Conservation (phyloP, 23 tunicate genomes). For the Oikopleura dioica region DNA sequence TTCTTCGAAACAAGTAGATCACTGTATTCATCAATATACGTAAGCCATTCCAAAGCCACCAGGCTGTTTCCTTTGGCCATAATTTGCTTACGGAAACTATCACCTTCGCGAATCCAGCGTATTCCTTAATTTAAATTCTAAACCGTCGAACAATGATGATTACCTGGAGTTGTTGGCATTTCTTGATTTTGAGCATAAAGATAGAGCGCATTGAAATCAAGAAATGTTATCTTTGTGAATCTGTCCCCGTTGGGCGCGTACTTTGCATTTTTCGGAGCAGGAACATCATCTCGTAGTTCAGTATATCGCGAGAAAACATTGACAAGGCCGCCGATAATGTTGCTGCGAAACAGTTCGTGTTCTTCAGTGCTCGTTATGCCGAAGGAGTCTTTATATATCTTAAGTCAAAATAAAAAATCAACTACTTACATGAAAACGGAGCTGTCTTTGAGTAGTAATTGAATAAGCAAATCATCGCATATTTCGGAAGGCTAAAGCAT, state of each 20-base stretch:
- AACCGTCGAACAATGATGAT: neutral
- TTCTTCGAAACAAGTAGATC: neutral
- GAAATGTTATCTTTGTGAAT: neutral
- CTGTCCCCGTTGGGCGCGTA: neutral
- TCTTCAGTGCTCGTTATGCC: neutral
- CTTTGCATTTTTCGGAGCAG: neutral
- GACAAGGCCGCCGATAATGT: neutral
- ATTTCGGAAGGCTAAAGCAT: neutral
- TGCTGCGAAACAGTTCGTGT: neutral
- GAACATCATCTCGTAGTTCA: neutral
- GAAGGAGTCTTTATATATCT: too few relatives aligned
- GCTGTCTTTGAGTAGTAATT: neutral
- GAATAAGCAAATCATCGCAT: neutral
- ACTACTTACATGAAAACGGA: neutral
- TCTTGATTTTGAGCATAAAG: neutral
- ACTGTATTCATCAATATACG: neutral
- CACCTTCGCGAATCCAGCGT: neutral
- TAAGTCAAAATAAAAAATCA: too few relatives aligned
- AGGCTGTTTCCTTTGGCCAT: neutral
- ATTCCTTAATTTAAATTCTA: neutral
- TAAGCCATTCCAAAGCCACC: neutral
- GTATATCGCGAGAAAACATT: neutral
- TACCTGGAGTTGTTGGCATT: constrained; percentile 8
- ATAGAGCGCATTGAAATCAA: neutral
- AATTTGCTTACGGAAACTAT: neutral